Conservation (phyloP, 2,113 vertebrate species). For the Melanerpes aurifrons region DNA sequence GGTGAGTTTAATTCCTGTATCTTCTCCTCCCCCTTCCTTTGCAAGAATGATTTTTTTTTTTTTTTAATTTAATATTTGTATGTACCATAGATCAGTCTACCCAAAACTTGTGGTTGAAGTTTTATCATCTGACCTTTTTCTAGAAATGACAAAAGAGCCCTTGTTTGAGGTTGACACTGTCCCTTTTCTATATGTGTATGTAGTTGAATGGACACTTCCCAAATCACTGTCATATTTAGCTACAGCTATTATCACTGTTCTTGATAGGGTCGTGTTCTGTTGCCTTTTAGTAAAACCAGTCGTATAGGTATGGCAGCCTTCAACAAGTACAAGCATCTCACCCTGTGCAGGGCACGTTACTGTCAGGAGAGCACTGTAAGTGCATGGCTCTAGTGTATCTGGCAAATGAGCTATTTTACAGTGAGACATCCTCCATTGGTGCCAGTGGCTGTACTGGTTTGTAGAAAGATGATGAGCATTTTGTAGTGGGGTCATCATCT, state of each 20-base stretch:
- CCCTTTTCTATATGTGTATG: neutral
- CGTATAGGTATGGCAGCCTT: neutral
- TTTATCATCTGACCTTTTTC: neutral
- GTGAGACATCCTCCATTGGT: rapidly evolving
- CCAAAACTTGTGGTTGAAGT: neutral
- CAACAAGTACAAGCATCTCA: neutral
- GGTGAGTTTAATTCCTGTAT: neutral
- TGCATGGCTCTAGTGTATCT: rapidly evolving
- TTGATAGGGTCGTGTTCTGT: neutral
- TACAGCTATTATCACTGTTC: neutral
- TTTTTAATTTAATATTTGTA: neutral
- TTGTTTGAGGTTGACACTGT: neutral
- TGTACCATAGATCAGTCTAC: neutral
- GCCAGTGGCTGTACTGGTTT: neutral
- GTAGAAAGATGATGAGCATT: neutral
- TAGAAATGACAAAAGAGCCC: neutral
- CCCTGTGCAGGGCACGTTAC: neutral
- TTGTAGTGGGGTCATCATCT: neutral
- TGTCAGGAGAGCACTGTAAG: rapidly evolving
- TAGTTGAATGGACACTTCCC: neutral
- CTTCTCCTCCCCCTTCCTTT: neutral
- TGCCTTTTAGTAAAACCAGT: neutral
- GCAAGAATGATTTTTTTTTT: neutral
- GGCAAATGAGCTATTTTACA: neutral
- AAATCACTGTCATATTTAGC: neutral